phyloP scores from a whole-genome alignment of 2,797 vertebrate genomes.

The Botia almorhae region DNA sequence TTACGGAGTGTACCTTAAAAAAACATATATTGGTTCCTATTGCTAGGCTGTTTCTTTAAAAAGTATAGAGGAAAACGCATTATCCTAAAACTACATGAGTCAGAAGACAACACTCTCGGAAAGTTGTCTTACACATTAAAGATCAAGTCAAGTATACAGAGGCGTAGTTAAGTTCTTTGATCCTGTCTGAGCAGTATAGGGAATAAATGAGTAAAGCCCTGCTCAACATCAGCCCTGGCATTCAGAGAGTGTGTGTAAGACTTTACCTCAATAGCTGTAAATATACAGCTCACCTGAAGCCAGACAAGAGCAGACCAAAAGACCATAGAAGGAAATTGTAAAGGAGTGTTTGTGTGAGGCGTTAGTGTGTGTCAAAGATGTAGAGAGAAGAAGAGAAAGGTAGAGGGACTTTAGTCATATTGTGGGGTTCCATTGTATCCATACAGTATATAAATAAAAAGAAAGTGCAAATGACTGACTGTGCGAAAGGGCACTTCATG shows the following conservation, averaged over 20 bases:
- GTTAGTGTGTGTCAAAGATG: neutral
- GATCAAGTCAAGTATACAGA: neutral
- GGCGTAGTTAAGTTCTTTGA: slow-evolving; percentile 26
- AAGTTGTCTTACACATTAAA: neutral
- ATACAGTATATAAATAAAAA: slow-evolving; percentile 6
- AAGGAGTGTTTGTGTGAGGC: neutral
- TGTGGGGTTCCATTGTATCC: neutral
- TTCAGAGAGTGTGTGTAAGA: neutral
- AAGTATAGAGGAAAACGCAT: neutral
- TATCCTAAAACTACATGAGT: neutral
- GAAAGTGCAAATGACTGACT: slow-evolving; percentile 32
- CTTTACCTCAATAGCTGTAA: slow-evolving; percentile 7
- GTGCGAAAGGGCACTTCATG: slow-evolving; percentile 4
- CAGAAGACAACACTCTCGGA: neutral
- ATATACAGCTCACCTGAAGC: slow-evolving; percentile 48
- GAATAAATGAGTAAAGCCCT: slow-evolving; percentile 28
- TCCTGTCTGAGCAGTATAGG: slow-evolving; percentile 3
- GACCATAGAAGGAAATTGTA: slow-evolving; percentile 23
- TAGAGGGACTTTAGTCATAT: neutral
- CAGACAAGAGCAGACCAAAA: slow-evolving; percentile 25
- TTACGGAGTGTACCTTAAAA: neutral
- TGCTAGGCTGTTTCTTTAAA: slow-evolving; percentile 18
- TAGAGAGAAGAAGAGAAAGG: neutral
- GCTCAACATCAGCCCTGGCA: slow-evolving; percentile 15
- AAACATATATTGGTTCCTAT: neutral